Percentiles rank a stretch among this genome's conserved stretches.
These are phyloP conservation scores for Tanypteryx hageni DNA, from an alignment of 2,888 invertebrate species.

Conservation along the genomic window DNA sequence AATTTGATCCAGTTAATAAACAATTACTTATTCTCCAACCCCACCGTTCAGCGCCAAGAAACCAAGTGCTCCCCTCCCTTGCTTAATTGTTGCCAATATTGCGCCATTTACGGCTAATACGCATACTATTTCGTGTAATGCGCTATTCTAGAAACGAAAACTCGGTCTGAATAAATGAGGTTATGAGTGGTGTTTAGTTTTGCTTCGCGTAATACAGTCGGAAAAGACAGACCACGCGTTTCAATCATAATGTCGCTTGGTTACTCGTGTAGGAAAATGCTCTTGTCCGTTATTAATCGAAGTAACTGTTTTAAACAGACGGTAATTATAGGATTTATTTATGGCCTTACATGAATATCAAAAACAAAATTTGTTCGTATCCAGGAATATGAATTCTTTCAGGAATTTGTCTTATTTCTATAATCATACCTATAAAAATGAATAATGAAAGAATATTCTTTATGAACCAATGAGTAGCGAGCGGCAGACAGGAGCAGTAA, in stretches of 20 bases:
- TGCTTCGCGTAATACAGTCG: background rate
- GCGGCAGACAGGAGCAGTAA: too few species aligned
- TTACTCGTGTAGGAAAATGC: background rate
- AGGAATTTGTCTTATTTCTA: too few species aligned
- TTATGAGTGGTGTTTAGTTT: background rate
- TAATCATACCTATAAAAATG: too few species aligned
- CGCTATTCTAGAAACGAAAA: background rate
- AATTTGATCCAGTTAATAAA: background rate
- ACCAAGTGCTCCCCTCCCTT: background rate
- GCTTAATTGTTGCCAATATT: background rate
- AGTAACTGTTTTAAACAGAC: background rate
- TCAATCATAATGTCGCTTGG: background rate
- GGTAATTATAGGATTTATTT: background rate
- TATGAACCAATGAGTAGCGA: too few species aligned
- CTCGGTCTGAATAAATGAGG: background rate
- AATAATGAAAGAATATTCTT: too few species aligned
- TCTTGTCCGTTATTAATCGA: background rate
- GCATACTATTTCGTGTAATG: background rate
- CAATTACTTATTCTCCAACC: background rate
- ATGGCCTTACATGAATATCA: background rate
- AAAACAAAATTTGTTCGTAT: background rate
- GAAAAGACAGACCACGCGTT: background rate
- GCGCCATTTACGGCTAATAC: background rate
- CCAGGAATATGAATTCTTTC: background rate
- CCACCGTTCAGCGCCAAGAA: background rate